A percentile compares a stretch with the other conserved stretches of the same genome.
Conservation (phyloP, 2,888 invertebrate species). For the Lasioglossum figueresi region DNA sequence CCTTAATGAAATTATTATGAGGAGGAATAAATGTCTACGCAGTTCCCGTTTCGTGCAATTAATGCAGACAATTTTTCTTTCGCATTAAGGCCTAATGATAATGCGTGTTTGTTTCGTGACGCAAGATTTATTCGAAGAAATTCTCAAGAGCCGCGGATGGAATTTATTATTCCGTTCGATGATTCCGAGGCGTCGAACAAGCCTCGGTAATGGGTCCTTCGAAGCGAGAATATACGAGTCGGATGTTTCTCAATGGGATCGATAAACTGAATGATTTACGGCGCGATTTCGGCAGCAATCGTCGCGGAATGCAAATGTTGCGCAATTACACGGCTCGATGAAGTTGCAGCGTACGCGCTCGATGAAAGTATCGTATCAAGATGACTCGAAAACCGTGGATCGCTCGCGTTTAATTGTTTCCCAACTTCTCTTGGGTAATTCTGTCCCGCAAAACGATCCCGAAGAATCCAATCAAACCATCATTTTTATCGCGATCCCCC, state of each 20-base stretch:
- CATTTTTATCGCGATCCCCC: not conserved
- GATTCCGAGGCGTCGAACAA: not conserved
- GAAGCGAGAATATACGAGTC: not conserved
- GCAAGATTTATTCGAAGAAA: not conserved
- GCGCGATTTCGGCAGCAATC: slow-evolving; percentile 2
- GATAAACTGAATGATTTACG: slow-evolving; percentile 13
- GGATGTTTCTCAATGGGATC: slow-evolving; percentile 5
- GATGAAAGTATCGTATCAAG: slow-evolving; percentile 47
- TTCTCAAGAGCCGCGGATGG: not conserved
- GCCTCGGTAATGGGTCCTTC: not conserved
- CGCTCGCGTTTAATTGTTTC: slow-evolving; percentile 26
- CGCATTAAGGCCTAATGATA: not conserved
- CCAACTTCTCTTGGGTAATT: not conserved
- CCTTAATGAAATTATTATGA: not conserved
- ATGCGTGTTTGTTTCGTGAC: not conserved
- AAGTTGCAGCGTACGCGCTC: slow-evolving; percentile 11
- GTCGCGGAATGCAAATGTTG: slow-evolving; percentile 40
- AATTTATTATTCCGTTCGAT: not conserved
- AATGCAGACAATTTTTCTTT: not conserved
- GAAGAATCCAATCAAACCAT: not conserved
- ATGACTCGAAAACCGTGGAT: slow-evolving; percentile 40
- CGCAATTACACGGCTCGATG: slow-evolving; percentile 25
- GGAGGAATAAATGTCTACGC: not conserved
- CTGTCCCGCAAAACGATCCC: not conserved
- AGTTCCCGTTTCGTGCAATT: not conserved